These are phyloP conservation scores for Pemphigus obesinymphae DNA, from an alignment of 1,140 invertebrate species.

Conservation along the genomic window DNA sequence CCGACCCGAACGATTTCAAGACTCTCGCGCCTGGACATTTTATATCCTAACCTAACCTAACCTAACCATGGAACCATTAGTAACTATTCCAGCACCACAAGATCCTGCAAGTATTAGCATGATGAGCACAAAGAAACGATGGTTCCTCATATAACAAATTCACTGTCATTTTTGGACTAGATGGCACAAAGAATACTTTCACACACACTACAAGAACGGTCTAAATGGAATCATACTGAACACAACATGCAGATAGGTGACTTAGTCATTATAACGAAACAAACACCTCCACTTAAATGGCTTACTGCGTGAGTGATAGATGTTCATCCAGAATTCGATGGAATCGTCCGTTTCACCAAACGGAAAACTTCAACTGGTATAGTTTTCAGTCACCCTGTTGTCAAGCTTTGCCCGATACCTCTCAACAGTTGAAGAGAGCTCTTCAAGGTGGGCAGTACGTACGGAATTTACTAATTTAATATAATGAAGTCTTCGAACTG, in stretches of 20 bases:
- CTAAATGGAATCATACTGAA: neutral
- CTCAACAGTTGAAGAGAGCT: neutral
- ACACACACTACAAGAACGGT: neutral
- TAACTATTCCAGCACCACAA: neutral
- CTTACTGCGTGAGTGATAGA: too few relatives aligned
- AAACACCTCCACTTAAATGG: conserved; percentile 14
- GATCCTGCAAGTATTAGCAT: neutral
- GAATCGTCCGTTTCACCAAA: conserved; percentile 17
- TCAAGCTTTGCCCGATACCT: neutral
- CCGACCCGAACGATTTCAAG: conserved; percentile 44
- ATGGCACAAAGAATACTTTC: conserved; percentile 5
- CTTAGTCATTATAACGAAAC: conserved; percentile 15
- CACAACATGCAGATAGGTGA: neutral
- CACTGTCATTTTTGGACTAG: neutral
- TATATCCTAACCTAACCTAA: too few relatives aligned
- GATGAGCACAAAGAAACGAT: neutral
- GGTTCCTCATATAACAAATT: neutral
- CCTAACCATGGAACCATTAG: conserved; percentile 46
- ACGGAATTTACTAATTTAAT: too few relatives aligned
- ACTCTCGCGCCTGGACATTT: conserved; percentile 49
- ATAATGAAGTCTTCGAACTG: too few relatives aligned
- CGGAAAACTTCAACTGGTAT: neutral
- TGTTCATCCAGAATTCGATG: too few relatives aligned
- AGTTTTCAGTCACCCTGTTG: neutral
- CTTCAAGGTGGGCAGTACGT: neutral